Percentiles rank a stretch among this genome's conserved stretches.
Conservation (phyloP, 2,888 invertebrate species). For the Habrosyne pyritoides region DNA sequence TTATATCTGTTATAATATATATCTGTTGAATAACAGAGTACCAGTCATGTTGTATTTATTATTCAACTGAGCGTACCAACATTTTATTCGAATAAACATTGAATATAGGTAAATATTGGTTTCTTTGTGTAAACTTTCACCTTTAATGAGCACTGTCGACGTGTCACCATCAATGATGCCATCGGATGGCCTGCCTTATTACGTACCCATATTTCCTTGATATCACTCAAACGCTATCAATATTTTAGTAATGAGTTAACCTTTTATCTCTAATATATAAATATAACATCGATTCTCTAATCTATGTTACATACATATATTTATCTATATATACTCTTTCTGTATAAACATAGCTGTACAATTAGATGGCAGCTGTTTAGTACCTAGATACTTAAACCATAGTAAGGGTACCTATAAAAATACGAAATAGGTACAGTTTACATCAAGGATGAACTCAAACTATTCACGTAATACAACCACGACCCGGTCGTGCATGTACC, state of each 20-base stretch:
- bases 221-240: slow-evolving; percentile 7
- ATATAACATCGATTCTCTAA: too few relatives aligned
- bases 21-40: too few relatives aligned
- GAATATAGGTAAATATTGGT: slow-evolving; percentile 43
- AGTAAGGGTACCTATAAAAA: too few relatives aligned
- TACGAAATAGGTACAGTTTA: too few relatives aligned
- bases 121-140: slow-evolving; percentile 57
- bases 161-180: slow-evolving; percentile 42
- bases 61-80: background rate
- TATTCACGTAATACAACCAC: slow-evolving; percentile 56
- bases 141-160: slow-evolving; percentile 50
- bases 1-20: background rate
- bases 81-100: slow-evolving; percentile 1
- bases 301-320: too few relatives aligned
- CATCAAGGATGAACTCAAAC: background rate
- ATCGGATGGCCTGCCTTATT: slow-evolving; percentile 34
- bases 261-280: too few relatives aligned
- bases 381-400: too few relatives aligned
- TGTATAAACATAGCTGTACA: too few relatives aligned
- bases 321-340: too few relatives aligned
- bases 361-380: too few relatives aligned
- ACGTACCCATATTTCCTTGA: slow-evolving; percentile 23
- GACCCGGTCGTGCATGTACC: slow-evolving; percentile 56
- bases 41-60: background rate
- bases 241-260: slow-evolving; percentile 2